Conservation (phyloP, 2,113 vertebrate species). For the Mormyrus lacerda region DNA sequence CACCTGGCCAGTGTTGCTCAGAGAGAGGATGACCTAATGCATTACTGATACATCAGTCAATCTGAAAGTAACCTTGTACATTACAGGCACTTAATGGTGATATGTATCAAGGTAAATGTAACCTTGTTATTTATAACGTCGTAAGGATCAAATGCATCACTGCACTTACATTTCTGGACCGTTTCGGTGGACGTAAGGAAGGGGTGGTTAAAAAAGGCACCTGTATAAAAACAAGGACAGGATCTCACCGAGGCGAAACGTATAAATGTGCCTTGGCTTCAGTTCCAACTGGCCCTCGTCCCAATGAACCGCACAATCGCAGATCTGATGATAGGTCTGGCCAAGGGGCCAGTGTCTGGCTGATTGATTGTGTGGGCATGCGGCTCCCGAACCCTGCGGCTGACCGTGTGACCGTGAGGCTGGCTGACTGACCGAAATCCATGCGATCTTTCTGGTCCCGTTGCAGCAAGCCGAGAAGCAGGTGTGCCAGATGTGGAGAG, state of each 20-base stretch:
- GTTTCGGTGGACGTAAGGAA: conserved; percentile 77
- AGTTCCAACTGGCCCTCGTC: background rate
- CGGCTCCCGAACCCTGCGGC: background rate
- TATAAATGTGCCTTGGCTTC: background rate
- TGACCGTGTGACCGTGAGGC: background rate
- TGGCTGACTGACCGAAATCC: conserved; percentile 78
- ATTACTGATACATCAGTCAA: background rate
- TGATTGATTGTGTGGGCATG: background rate
- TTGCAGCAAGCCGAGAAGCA: conserved; percentile 84
- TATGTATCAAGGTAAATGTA: background rate
- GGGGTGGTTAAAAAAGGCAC: conserved; percentile 85
- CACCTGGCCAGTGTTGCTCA: background rate
- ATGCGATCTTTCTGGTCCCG: conserved; percentile 93
- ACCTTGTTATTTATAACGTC: background rate
- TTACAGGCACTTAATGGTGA: background rate
- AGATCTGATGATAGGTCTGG: background rate
- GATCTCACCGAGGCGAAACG: background rate
- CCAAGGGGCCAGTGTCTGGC: background rate
- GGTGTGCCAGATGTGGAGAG: conserved; percentile 73
- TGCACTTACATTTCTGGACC: conserved; percentile 85
- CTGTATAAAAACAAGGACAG: conserved; percentile 55
- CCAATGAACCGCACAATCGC: background rate
- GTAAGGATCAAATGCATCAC: background rate
- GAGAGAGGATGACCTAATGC: background rate
- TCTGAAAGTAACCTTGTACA: background rate